Evolutionary conservation across 2,113 vertebrate species (phyloP).

Genomic region (Seriola quinqueradiata): DNA sequence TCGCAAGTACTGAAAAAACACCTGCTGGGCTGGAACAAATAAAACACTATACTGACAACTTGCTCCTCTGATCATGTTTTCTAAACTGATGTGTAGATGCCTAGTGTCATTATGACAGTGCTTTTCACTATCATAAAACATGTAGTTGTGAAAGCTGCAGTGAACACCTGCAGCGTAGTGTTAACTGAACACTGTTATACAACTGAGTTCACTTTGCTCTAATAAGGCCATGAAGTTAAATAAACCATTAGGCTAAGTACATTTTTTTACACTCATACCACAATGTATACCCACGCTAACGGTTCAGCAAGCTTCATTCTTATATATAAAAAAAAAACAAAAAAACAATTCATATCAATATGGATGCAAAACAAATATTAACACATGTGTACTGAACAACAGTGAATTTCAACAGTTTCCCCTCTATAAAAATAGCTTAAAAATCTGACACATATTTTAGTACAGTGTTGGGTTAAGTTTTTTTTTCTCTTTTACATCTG

Average conservation of each 20-base stretch:
- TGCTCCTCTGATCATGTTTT: constrained; percentile 23
- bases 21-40: constrained; percentile 36
- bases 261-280: constrained; percentile 59
- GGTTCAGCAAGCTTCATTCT: constrained; percentile 76
- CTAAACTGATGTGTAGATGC: constrained; percentile 8
- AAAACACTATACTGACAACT: background rate
- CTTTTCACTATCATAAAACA: constrained; percentile 23
- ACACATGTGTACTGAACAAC: constrained; percentile 78
- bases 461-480: constrained; percentile 79
- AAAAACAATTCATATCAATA: constrained; percentile 76
- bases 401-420: constrained; percentile 73
- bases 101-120: background rate
- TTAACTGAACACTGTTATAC: constrained; percentile 45
- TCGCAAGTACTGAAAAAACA: background rate
- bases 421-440: constrained; percentile 87
- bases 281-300: constrained; percentile 64
- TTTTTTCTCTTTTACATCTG: constrained; percentile 65
- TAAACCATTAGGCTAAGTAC: constrained; percentile 42
- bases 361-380: constrained; percentile 78
- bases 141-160: constrained; percentile 43
- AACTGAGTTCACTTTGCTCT: constrained; percentile 56
- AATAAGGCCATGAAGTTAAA: constrained; percentile 75
- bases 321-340: constrained; percentile 70
- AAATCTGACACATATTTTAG: constrained; percentile 82
- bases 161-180: constrained; percentile 46